Conservation (phyloP, 1,140 invertebrate genomes). For the Meloidogyne chitwoodi region DNA sequence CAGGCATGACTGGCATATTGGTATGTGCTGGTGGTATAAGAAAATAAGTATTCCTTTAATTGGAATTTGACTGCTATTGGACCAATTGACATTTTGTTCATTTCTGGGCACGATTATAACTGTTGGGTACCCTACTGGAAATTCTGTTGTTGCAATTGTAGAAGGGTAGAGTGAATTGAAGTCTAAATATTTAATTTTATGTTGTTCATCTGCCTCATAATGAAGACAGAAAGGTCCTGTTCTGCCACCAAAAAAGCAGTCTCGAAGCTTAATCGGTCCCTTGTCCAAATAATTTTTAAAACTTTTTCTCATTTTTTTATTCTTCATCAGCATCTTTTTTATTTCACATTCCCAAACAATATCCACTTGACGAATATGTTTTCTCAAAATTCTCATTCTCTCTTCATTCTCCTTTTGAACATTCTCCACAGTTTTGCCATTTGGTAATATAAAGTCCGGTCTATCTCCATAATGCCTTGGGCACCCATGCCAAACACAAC, state of each 20-base stretch:
- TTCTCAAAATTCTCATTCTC: neutral
- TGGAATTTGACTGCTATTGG: neutral
- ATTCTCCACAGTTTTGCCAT: neutral
- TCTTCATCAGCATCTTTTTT: neutral
- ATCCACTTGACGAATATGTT: too few species aligned
- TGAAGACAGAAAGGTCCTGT: slow-evolving; percentile 1
- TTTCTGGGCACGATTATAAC: neutral
- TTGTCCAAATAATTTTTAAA: too few species aligned
- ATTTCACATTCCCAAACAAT: slow-evolving; percentile 19
- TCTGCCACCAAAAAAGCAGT: slow-evolving; percentile 2
- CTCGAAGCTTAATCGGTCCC: neutral
- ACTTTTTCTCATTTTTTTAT: slow-evolving; percentile 1
- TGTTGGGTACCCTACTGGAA: neutral
- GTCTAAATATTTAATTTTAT: too few species aligned
- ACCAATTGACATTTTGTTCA: neutral
- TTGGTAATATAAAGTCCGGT: neutral
- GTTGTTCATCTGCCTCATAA: neutral
- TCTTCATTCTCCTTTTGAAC: neutral
- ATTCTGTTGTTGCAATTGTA: slow-evolving; percentile 1
- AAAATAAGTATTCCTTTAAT: neutral
- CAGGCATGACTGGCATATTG: neutral
- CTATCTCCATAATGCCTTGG: neutral
- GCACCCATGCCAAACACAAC: too few species aligned
- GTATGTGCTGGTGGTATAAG: neutral
- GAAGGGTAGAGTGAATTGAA: too few species aligned